These are phyloP conservation scores for Apoderus coryli DNA, from an alignment of 2,888 invertebrate genomes.

Conservation along the genomic window DNA sequence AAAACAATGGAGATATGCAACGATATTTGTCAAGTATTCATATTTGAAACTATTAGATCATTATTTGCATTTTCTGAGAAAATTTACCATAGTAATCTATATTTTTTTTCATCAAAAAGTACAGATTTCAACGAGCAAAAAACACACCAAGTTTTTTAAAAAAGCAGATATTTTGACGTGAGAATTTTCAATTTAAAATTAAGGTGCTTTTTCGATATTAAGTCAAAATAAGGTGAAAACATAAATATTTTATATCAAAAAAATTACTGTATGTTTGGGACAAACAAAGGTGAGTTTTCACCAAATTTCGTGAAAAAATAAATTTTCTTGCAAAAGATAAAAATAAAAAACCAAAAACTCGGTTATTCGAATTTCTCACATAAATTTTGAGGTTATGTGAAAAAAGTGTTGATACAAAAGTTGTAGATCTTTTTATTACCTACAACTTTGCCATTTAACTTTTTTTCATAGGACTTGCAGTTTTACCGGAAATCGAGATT, in stretches of 20 bases:
- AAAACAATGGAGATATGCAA: no score
- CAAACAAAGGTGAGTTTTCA: conserved; percentile 1
- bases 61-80: conserved; percentile 2
- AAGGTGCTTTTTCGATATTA: conserved; percentile 1
- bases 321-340: conserved; percentile 2
- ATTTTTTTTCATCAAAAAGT: conserved; percentile 3
- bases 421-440: conserved; percentile 2
- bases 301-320: conserved; percentile 3
- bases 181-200: conserved; percentile 1
- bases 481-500: conserved; percentile 1
- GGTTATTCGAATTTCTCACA: conserved; percentile 2
- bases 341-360: conserved; percentile 1
- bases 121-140: conserved; percentile 2
- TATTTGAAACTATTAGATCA: no score
- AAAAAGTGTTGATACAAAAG: conserved; percentile 2
- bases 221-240: no score
- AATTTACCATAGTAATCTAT: conserved; percentile 1
- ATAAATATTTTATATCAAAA: no score
- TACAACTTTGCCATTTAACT: conserved; percentile 2
- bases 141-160: conserved; percentile 1
- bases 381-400: conserved; percentile 1
- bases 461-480: conserved; percentile 1
- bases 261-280: conserved; percentile 1
- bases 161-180: conserved; percentile 1
- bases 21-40: no score